Evolutionary conservation across 2,888 invertebrate species (phyloP).

Genomic region (Lordiphosa andalusiaca): DNA sequence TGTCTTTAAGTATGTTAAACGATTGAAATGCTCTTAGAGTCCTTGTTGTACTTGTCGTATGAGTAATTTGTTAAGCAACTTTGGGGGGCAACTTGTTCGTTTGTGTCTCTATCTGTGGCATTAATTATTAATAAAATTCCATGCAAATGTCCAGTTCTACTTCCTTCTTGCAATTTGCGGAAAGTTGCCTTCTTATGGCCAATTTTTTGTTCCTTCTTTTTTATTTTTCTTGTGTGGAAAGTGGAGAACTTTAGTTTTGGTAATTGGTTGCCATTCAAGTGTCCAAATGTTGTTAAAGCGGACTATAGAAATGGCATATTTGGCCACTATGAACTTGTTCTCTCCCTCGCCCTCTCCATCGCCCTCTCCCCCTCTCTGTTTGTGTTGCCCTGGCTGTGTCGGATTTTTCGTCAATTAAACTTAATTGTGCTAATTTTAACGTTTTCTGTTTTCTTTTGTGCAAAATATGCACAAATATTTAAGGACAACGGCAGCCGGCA

Average conservation of each 20-base stretch:
- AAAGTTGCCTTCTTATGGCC: no score
- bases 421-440: constrained; percentile 68
- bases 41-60: no score
- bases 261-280: constrained; percentile 63
- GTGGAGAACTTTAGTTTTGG: constrained; percentile 13
- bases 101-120: no score
- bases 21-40: no score
- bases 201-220: no score
- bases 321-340: constrained; percentile 62
- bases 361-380: constrained; percentile 25
- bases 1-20: no score
- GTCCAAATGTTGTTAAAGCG: constrained; percentile 35
- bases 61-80: no score
- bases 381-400: background rate
- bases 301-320: constrained; percentile 61
- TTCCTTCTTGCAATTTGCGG: no score
- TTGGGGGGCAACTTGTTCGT: no score
- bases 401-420: constrained; percentile 69
- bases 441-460: constrained; percentile 29
- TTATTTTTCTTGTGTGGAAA: no score
- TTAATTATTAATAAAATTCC: no score
- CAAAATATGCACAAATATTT: constrained; percentile 60
- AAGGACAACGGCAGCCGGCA: constrained; percentile 9
- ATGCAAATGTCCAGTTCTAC: no score
- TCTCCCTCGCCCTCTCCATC: background rate